Evolutionary conservation across 2,113 vertebrate species (phyloP).

Genomic region (Hippopotamus amphibius): DNA sequence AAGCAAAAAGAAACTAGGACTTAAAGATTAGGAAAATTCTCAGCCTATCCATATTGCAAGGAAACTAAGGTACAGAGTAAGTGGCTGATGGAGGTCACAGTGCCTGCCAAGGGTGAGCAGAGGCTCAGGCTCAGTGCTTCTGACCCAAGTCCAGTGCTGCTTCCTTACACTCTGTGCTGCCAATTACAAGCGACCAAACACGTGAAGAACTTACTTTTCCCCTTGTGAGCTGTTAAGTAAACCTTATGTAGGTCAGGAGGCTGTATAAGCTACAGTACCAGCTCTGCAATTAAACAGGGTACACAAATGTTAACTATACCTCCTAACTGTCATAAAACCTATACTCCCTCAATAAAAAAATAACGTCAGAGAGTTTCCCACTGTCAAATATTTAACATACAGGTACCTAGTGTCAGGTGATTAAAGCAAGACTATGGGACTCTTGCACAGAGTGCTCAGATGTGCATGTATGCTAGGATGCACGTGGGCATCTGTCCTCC

Average conservation of each 20-base stretch:
- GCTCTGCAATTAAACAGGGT: neutral
- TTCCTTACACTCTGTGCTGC: neutral
- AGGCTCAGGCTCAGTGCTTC: neutral
- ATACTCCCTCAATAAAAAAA: neutral
- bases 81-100: neutral
- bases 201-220: neutral
- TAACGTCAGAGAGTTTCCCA: neutral
- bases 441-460: neutral
- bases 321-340: neutral
- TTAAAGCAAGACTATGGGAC: neutral
- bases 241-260: neutral
- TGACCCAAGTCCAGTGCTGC: neutral
- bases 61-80: neutral
- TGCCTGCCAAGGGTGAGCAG: neutral
- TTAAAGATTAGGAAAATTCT: neutral
- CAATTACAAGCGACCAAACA: neutral
- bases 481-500: fast-evolving
- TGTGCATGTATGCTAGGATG: no score
- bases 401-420: neutral
- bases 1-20: neutral
- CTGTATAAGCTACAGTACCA: fast-evolving
- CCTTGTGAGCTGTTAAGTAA: neutral
- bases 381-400: neutral
- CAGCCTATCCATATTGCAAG: neutral
- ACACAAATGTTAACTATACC: neutral